Evolutionary conservation across 2,113 vertebrate genomes (phyloP).

Genomic region (Pangasianodon gigas): DNA sequence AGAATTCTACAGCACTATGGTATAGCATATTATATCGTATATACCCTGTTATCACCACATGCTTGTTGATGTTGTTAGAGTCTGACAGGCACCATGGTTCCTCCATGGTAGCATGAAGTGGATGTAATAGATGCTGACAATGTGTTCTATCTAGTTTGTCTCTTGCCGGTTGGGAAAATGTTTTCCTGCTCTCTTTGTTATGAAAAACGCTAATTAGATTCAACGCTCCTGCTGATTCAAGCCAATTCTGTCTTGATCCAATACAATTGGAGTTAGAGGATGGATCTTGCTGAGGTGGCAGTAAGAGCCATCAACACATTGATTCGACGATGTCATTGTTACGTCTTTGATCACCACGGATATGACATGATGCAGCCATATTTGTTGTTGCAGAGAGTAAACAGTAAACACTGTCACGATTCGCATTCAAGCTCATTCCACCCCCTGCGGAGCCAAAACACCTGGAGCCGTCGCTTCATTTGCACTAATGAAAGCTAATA

Average conservation of each 20-base stretch:
- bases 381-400: constrained; percentile 32
- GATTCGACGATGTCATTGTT: not conserved
- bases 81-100: constrained; percentile 10
- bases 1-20: not conserved
- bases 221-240: constrained; percentile 26
- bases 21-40: not conserved
- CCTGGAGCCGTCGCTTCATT: constrained; percentile 52
- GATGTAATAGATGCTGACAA: constrained; percentile 11
- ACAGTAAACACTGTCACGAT: constrained; percentile 35
- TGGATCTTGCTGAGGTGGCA: constrained; percentile 32
- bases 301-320: not conserved
- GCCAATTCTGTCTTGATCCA: constrained; percentile 17
- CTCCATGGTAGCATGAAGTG: not conserved
- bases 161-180: not conserved
- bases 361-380: constrained; percentile 22
- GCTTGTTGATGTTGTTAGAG: not conserved
- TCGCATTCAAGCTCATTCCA: constrained; percentile 16
- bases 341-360: constrained; percentile 20
- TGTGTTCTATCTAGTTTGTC: not conserved
- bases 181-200: constrained; percentile 26
- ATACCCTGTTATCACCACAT: not conserved
- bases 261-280: constrained; percentile 13
- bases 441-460: constrained; percentile 34
- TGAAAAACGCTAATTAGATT: constrained; percentile 37
- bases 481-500: constrained; percentile 57